Evolutionary conservation across 92 coral and sea anemone genomes (phyloP).

Genomic region (Meandrina meandrites): DNA sequence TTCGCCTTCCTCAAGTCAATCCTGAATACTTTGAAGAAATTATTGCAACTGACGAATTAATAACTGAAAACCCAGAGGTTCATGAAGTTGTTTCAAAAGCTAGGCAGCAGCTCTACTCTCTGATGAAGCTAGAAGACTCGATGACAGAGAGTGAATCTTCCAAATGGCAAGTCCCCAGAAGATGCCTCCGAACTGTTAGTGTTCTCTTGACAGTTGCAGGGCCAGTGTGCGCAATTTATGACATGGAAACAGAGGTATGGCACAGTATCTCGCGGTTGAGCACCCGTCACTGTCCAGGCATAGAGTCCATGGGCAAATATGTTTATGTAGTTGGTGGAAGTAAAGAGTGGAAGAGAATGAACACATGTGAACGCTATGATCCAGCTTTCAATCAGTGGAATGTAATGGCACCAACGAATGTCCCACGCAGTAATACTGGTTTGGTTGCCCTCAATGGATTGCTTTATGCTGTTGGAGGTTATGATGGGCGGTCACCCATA

Average conservation of each 20-base stretch:
- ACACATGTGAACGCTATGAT: slow-evolving; percentile 80
- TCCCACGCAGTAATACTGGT: slow-evolving; percentile 91
- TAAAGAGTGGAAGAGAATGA: slow-evolving; percentile 88
- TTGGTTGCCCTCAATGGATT: slow-evolving; percentile 76
- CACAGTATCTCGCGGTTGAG: slow-evolving; percentile 72
- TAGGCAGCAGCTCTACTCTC: slow-evolving; percentile 48
- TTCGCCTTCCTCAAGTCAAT: slow-evolving; percentile 84
- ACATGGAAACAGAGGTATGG: slow-evolving; percentile 74
- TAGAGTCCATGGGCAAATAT: slow-evolving; percentile 76
- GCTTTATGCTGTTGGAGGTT: slow-evolving; percentile 94
- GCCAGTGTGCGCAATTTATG: slow-evolving; percentile 74
- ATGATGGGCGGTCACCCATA: slow-evolving; percentile 88
- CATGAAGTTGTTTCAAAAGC: slow-evolving; percentile 64
- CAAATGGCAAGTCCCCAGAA: slow-evolving; percentile 76
- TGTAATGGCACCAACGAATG: slow-evolving; percentile 73
- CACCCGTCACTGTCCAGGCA: slow-evolving; percentile 94
- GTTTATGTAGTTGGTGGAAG: slow-evolving; percentile 95
- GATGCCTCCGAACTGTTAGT: slow-evolving; percentile 81
- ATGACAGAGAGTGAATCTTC: slow-evolving; percentile 40
- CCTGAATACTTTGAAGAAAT: slow-evolving; percentile 70
- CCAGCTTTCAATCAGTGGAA: slow-evolving; percentile 85
- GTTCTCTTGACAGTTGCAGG: slow-evolving; percentile 89
- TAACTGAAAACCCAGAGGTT: slow-evolving; percentile 64
- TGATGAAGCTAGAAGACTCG: slow-evolving; percentile 24
- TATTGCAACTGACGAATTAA: slow-evolving; percentile 62